Base-by-base conservation (phyloP, 2,113 vertebrate genomes). In the Coptodon rendalli region DNA sequence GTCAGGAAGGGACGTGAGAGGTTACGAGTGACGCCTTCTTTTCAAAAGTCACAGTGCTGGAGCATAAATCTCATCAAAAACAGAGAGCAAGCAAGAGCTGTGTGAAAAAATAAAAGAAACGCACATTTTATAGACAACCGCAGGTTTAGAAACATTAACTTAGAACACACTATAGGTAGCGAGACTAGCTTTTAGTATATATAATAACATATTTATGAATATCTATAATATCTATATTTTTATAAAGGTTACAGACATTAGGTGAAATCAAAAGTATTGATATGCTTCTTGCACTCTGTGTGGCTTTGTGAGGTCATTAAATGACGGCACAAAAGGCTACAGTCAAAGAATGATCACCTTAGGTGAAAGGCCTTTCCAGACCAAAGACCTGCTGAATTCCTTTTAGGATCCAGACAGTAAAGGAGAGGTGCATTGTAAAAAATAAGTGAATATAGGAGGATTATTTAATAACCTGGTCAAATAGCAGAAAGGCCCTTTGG, bases 361-460 rank as follows among this genome's bases (percentile, higher is more conserved):
- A 43, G 68, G 81, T 87, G 13, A 82, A 90, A 90, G 66, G 27
- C 22, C 6, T 82, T 82, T 88, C 87, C 80, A 40, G 86, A 91
- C 85, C 85, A 24, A 40, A 78, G 83, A 90, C 34, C 76, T 89
- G 86, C 89, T 89, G 63, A 89, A 86, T 87, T 85, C 57, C 85
- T 87, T 88, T 48, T 4, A 52, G 71, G 22, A 54, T 7, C 16
- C 34, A 88, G 71, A 82, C 78, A 88, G 52, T 84, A 81, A 92
- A 76, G 11, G 19, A 85, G 38, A 86, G 43, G 13, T 81, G 59
- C 27, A 29, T 50, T 3, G 22, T n/a, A 83, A 52, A 81, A 92
- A 92, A 93, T 92, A 88, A 89, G 86, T 92, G 61, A 7, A 22
- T 54, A 24, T 40, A 1, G 89, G 89, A 86, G 27, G 48, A 66